A percentile compares a stretch with the other conserved stretches of the same genome.
These are phyloP conservation scores for Oreochromis tanganicae DNA, from an alignment of 2,113 vertebrate genomes.

Conservation along the genomic window DNA sequence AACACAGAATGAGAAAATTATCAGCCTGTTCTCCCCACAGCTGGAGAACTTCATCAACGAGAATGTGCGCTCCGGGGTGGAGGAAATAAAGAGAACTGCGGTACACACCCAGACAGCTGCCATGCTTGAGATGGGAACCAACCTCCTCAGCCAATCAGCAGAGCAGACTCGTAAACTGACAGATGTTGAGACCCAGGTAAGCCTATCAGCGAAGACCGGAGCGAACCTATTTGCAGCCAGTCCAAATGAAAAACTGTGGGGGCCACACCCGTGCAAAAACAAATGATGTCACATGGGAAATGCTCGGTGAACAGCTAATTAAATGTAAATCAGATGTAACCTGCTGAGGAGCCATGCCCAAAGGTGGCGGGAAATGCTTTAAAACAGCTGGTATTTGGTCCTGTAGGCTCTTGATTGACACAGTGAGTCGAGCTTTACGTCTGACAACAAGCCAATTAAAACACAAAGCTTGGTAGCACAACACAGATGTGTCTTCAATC, in stretches of 20 bases:
- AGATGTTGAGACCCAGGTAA: conserved; percentile 76
- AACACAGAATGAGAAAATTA: not conserved
- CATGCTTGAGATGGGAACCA: conserved; percentile 76
- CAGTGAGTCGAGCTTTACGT: conserved; percentile 14
- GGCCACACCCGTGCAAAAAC: not conserved
- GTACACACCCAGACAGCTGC: conserved; percentile 71
- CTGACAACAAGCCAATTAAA: conserved; percentile 58
- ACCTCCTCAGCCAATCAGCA: conserved; percentile 72
- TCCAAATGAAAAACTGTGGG: not conserved
- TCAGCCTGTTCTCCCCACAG: conserved; percentile 35
- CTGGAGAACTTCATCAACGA: conserved; percentile 76
- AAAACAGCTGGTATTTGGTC: conserved; percentile 37
- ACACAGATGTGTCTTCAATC: conserved; percentile 61
- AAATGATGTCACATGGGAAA: not conserved
- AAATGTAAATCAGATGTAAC: conserved; percentile 36
- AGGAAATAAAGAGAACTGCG: conserved; percentile 57
- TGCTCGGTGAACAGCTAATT: conserved; percentile 8
- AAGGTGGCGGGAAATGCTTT: conserved; percentile 14
- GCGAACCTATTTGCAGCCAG: not conserved
- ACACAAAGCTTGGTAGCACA: conserved; percentile 41
- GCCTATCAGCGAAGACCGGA: not conserved
- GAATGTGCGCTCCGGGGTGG: conserved; percentile 66
- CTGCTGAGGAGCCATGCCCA: conserved; percentile 9
- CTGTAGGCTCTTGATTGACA: conserved; percentile 36
- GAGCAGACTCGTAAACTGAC: conserved; percentile 78